A percentile compares a stretch with the other conserved stretches of the same genome.
phyloP scores from a whole-genome alignment of 2,888 invertebrate genomes.

The Lithosia quadra region DNA sequence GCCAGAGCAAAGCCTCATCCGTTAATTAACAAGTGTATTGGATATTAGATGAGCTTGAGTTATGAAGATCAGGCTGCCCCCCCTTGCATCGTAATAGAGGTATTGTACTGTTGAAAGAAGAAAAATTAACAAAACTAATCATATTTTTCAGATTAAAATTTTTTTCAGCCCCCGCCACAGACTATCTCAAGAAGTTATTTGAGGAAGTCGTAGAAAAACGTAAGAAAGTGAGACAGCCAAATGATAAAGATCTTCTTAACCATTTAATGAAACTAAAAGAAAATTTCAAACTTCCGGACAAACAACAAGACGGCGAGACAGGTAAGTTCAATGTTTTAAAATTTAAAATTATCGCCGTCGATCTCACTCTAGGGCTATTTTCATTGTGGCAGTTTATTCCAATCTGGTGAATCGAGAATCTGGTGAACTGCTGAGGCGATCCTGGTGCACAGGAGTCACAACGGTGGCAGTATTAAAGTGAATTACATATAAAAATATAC shows the following conservation, averaged over 20 bases:
- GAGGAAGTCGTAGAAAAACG: slow-evolving; percentile 65
- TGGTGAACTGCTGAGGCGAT: too few species aligned
- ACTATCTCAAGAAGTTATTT: slow-evolving; percentile 70
- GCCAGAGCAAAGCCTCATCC: too few species aligned
- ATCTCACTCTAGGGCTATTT: too few species aligned
- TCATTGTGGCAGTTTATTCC: too few species aligned
- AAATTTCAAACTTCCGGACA: slow-evolving; percentile 67
- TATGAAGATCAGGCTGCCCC: too few species aligned
- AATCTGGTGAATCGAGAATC: too few species aligned
- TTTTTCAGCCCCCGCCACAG: slow-evolving; percentile 68
- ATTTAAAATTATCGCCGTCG: too few species aligned
- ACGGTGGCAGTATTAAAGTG: not conserved
- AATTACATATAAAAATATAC: too few species aligned
- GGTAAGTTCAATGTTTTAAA: slow-evolving; percentile 48
- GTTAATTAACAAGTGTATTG: too few species aligned
- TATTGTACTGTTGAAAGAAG: too few species aligned
- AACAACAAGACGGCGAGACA: slow-evolving; percentile 47
- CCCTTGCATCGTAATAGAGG: too few species aligned
- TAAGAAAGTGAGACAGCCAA: slow-evolving; percentile 50
- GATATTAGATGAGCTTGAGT: too few species aligned
- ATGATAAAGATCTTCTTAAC: slow-evolving; percentile 70
- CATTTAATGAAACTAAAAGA: slow-evolving; percentile 70
- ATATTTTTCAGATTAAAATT: slow-evolving; percentile 64
- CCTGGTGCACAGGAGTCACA: not conserved
- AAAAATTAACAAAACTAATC: not conserved